Percentiles rank a stretch among this genome's conserved stretches.
Evolutionary conservation across 2,797 vertebrate species (phyloP).

Genomic region (Falco columbarius): DNA sequence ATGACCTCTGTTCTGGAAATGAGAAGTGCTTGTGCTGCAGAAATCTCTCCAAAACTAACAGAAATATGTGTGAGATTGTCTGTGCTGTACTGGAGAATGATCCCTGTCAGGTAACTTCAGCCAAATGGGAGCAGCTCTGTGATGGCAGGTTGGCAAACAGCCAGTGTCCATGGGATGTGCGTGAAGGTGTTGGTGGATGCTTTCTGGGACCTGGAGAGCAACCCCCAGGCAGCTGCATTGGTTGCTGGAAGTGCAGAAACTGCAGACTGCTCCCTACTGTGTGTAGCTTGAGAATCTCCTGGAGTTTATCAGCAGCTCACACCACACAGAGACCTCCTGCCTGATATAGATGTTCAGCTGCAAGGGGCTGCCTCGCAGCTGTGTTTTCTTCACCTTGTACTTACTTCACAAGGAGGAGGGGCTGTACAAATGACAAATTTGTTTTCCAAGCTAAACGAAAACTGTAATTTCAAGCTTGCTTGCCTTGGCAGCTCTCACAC

Average conservation of each 20-base stretch:
- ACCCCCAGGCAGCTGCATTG: neutral
- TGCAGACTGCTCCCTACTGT: neutral
- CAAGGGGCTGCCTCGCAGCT: neutral
- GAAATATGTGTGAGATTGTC: neutral
- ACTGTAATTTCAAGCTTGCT: conserved; percentile 16
- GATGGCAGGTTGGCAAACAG: neutral
- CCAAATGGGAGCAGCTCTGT: neutral
- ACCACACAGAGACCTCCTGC: conserved; percentile 15
- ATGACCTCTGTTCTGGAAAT: neutral
- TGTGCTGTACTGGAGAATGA: neutral
- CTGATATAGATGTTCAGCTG: neutral
- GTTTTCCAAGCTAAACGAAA: conserved; percentile 9
- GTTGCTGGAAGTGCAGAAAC: neutral
- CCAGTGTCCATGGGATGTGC: neutral
- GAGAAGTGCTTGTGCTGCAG: neutral
- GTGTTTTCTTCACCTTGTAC: conserved; percentile 2
- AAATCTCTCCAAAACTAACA: neutral
- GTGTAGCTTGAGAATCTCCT: neutral
- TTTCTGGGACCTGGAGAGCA: neutral
- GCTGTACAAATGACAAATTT: neutral
- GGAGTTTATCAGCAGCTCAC: conserved; percentile 40
- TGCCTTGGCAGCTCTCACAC: neutral
- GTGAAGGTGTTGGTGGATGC: neutral
- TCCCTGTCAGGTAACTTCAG: neutral
- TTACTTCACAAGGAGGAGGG: conserved; percentile 2